Percentiles rank a stretch among this genome's conserved stretches.
Conservation (phyloP, 2,113 vertebrate species). For the Clarias gariepinus region DNA sequence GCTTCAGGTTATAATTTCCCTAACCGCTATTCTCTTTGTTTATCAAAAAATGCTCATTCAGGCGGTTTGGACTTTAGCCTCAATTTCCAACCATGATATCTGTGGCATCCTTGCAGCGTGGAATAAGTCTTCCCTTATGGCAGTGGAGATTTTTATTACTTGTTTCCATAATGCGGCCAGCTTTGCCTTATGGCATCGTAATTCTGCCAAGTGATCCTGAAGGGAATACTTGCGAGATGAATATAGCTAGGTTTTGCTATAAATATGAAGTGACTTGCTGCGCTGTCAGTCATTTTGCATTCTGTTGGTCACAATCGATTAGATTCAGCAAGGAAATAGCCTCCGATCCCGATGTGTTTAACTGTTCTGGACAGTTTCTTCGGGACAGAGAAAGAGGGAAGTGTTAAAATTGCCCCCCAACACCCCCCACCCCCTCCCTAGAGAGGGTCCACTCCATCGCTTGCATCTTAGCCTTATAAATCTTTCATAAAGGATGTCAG, state of each 20-base stretch:
- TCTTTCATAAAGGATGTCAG: slow-evolving; percentile 82
- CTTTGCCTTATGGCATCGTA: slow-evolving; percentile 17
- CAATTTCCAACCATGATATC: neutral
- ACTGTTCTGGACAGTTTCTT: slow-evolving; percentile 17
- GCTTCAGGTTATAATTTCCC: slow-evolving; percentile 58
- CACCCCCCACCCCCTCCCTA: slow-evolving; percentile 50
- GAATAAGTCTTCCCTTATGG: neutral
- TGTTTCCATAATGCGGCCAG: slow-evolving; percentile 4
- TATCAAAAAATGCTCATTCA: neutral
- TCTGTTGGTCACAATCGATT: slow-evolving; percentile 11
- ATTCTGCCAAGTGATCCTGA: slow-evolving; percentile 22
- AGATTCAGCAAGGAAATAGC: slow-evolving; percentile 3
- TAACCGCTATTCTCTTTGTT: slow-evolving; percentile 26
- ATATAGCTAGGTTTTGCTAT: slow-evolving; percentile 8
- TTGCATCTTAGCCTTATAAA: slow-evolving; percentile 80
- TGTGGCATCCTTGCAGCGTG: neutral
- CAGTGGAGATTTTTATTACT: neutral
- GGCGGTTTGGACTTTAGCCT: neutral
- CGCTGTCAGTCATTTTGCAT: slow-evolving; percentile 8
- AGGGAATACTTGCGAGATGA: slow-evolving; percentile 16
- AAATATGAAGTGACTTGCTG: slow-evolving; percentile 23
- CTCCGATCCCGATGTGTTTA: neutral
- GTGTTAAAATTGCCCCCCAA: slow-evolving; percentile 40
- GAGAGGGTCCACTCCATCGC: slow-evolving; percentile 73
- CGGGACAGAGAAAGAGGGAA: neutral